Percentiles rank a stretch among this genome's conserved stretches.
Evolutionary conservation across 2,113 vertebrate species (phyloP).

Genomic region (Podilymbus podiceps): DNA sequence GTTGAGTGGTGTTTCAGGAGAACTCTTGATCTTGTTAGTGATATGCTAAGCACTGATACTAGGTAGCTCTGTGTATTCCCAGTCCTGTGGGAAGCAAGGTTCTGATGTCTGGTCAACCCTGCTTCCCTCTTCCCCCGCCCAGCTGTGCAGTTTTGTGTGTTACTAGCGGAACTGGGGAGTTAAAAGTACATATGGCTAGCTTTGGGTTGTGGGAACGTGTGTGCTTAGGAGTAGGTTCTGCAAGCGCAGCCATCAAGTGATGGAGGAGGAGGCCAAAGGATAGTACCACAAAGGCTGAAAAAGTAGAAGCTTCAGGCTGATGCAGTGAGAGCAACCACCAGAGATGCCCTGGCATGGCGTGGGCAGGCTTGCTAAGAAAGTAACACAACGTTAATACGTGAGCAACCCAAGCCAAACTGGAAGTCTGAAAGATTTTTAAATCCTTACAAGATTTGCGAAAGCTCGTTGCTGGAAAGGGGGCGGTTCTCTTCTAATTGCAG

Average conservation of each 20-base stretch:
- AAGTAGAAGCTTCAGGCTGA: background rate
- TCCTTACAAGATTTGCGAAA: background rate
- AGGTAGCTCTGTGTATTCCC: background rate
- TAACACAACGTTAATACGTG: background rate
- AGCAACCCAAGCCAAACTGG: background rate
- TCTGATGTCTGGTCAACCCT: background rate
- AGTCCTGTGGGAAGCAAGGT: background rate
- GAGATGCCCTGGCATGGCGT: rapidly evolving
- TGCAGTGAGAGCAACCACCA: background rate
- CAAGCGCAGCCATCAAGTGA: background rate
- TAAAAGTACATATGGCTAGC: rapidly evolving
- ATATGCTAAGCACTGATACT: background rate
- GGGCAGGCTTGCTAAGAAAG: background rate
- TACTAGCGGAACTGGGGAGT: background rate
- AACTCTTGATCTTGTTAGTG: background rate
- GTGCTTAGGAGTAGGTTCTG: background rate
- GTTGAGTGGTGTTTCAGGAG: background rate
- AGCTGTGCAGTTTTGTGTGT: background rate
- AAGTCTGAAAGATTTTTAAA: background rate
- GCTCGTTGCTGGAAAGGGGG: background rate
- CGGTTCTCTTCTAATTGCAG: background rate
- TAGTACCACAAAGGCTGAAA: background rate
- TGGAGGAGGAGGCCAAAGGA: background rate
- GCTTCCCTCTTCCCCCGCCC: background rate
- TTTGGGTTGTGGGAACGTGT: background rate